Base-by-base conservation (phyloP, 2,888 invertebrate genomes). In the Masnerella sp. region DNA sequence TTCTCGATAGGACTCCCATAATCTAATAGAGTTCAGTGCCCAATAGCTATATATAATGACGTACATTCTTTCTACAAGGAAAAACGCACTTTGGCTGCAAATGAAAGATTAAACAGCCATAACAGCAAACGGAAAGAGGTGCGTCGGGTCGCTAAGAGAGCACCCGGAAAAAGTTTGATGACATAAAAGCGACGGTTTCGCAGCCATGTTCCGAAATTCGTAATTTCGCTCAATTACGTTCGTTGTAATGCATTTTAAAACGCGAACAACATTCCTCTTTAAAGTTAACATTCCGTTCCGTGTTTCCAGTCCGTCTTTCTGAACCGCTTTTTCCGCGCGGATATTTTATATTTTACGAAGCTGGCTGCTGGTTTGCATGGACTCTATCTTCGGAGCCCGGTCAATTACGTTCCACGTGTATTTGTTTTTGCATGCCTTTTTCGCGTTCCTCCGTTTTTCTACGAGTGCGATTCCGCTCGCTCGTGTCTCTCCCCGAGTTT, bases 401-500 rank as follows among this genome's bases (percentile, higher is more conserved):
- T 58, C 45, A 58, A 58, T 45, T 45, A 45, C 32, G 51, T 54
- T 25, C 17, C 54, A 45, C 45, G 36, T 43, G 34, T 40, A 36
- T 64, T 61, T 49, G 30, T 49, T 61, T 64, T 38, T 64, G 40
- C 42, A 42, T 32, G 12, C 15, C 30, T 30, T 49, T 43, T 20
- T 32, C 12, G 15, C 30, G 32, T 51, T 18, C 18, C 20, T 34
- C 38, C 71, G 52, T 61, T 67, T 67, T 67, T 59, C 54, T 42
- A 14, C 34, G 36, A 52, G 20, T 38, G 47, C 32, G 49, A 61
- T 61, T 67, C 56, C 12, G 42, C 51, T 61, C 61, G 32, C 42
- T 34, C 64, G 59, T 71, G 52, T 52, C 42, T 54, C 47, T 22
- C 30, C 40, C 40, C 17, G 51, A 40, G 51, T 58, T 62, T 61